Evolutionary conservation across 2,113 vertebrate species (phyloP).

Genomic region (Chionis minor): DNA sequence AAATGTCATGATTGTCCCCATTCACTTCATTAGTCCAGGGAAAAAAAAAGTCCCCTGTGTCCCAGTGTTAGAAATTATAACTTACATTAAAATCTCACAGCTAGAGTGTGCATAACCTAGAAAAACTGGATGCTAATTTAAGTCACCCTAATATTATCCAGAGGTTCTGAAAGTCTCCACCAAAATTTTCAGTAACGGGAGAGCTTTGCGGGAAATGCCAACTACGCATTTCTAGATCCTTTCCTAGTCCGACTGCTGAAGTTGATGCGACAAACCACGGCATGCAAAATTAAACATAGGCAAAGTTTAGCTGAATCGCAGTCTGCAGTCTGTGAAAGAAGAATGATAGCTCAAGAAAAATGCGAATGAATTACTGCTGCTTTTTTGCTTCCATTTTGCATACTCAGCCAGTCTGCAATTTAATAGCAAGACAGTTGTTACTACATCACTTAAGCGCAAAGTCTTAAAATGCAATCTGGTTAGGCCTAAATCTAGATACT

Average conservation of each 20-base stretch:
- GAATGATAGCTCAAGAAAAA: background rate
- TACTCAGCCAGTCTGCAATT: background rate
- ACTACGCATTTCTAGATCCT: background rate
- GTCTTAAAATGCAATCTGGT: background rate
- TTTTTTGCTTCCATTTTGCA: background rate
- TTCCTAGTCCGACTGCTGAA: background rate
- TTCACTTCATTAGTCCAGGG: background rate
- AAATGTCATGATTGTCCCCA: background rate
- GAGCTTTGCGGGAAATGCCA: background rate
- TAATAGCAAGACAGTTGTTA: background rate
- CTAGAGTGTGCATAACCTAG: background rate
- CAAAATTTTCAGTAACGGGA: background rate
- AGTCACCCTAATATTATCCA: background rate
- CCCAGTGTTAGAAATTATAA: background rate
- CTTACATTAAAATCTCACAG: background rate
- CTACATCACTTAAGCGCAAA: background rate
- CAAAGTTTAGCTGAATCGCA: background rate
- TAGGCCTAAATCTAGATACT: background rate
- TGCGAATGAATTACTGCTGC: background rate
- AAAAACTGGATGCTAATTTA: background rate
- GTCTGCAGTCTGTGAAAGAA: background rate
- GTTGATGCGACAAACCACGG: background rate
- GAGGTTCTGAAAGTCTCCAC: background rate
- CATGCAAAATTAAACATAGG: background rate
- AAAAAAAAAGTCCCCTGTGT: background rate